Evolutionary conservation across 2,888 invertebrate species (phyloP).

Genomic region (Hydraecia micacea): DNA sequence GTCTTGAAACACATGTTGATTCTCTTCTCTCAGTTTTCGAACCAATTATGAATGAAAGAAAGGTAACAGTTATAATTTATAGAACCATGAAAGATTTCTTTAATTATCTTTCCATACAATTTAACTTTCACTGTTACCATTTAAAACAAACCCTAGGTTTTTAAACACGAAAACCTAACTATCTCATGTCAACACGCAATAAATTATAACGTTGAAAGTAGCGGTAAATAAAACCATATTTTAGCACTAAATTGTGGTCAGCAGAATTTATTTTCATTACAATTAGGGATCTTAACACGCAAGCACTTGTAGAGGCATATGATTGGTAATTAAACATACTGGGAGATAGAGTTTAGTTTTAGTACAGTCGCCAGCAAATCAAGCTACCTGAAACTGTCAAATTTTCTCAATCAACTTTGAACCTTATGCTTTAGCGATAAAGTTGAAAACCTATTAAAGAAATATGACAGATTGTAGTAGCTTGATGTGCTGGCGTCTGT

Average conservation of each 20-base stretch:
- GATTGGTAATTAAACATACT: slow-evolving; percentile 46
- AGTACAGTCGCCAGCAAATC: no score
- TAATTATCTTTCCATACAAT: not conserved
- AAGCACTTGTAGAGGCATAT: slow-evolving; percentile 40
- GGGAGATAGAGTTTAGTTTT: not conserved
- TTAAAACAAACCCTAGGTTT: slow-evolving; percentile 2
- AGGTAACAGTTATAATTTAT: not conserved
- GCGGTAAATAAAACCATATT: slow-evolving; percentile 50
- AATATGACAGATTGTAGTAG: no score
- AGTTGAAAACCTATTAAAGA: no score
- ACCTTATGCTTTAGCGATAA: no score
- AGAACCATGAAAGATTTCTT: not conserved
- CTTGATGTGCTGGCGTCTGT: no score
- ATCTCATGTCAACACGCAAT: slow-evolving; percentile 50
- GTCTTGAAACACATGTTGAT: not conserved
- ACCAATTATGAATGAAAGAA: not conserved
- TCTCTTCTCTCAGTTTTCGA: not conserved
- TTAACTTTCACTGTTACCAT: not conserved
- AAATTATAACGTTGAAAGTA: slow-evolving; percentile 39
- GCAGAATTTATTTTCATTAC: slow-evolving; percentile 49
- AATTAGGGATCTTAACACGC: slow-evolving; percentile 58
- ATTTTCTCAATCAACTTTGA: no score
- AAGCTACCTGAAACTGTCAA: no score
- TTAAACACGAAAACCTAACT: slow-evolving; percentile 17
- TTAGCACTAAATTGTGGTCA: slow-evolving; percentile 54